A percentile compares a stretch with the other conserved stretches of the same genome.
phyloP scores from a whole-genome alignment of 2,888 invertebrate species.

The Cerceris rybyensis region DNA sequence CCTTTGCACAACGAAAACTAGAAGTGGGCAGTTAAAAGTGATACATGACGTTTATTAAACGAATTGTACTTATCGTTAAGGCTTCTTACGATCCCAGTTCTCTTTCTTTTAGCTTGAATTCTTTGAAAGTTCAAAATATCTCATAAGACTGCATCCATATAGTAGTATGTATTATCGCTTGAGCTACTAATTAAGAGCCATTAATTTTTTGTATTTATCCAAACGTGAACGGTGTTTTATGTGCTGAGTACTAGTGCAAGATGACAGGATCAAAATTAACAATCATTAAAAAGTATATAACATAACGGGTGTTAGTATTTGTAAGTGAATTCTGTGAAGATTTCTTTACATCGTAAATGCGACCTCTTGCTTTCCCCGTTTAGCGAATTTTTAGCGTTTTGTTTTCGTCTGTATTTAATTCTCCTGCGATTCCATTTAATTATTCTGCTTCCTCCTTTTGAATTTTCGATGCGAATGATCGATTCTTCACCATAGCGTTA shows the following conservation, averaged over 20 bases:
- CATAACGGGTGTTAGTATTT: neutral
- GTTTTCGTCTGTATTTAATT: no score
- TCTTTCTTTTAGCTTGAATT: conserved; percentile 33
- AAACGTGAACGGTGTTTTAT: conserved; percentile 23
- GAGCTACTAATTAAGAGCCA: conserved; percentile 39
- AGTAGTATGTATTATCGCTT: conserved; percentile 38
- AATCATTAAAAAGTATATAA: conserved; percentile 24
- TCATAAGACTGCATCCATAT: conserved; percentile 41
- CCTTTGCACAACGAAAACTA: neutral
- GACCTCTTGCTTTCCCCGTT: no score
- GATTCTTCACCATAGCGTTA: neutral
- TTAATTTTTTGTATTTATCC: conserved; percentile 19
- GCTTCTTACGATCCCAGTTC: conserved; percentile 35
- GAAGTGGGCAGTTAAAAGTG: conserved; percentile 14
- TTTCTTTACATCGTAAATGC: no score
- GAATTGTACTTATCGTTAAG: conserved; percentile 54
- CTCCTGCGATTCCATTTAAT: neutral
- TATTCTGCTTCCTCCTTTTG: neutral
- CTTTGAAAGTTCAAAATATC: conserved; percentile 40
- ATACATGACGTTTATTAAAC: conserved; percentile 53
- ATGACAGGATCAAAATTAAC: conserved; percentile 35
- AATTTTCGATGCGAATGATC: neutral
- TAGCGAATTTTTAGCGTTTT: no score
- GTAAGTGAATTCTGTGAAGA: no score
- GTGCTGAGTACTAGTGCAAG: conserved; percentile 12